Conservation (phyloP, 2,113 vertebrate species). For the Monopterus albus region DNA sequence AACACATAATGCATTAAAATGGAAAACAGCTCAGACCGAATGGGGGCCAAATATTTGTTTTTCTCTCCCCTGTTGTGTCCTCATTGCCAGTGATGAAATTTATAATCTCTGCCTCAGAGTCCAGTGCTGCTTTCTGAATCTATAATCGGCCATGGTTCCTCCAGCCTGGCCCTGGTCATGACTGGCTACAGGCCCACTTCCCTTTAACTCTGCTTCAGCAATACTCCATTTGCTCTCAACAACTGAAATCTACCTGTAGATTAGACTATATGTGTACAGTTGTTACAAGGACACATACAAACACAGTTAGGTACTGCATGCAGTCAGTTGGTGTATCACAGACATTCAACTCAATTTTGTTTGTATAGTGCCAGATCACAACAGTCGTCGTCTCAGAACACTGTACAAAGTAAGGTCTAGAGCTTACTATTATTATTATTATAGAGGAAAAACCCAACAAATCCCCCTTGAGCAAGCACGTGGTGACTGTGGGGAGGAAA, state of each 20-base stretch:
- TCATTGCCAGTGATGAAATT: slow-evolving; percentile 84
- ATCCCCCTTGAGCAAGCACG: too few relatives aligned
- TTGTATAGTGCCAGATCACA: too few relatives aligned
- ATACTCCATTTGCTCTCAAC: slow-evolving; percentile 31
- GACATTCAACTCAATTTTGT: too few relatives aligned
- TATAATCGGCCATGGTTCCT: slow-evolving; percentile 72
- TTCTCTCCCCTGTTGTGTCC: slow-evolving; percentile 82
- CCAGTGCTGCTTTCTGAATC: slow-evolving; percentile 76
- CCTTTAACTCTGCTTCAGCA: slow-evolving; percentile 41
- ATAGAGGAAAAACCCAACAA: too few relatives aligned
- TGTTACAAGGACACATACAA: slow-evolving; percentile 47
- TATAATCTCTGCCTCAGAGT: slow-evolving; percentile 82
- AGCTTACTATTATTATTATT: too few relatives aligned
- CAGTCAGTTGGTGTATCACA: slow-evolving; percentile 11
- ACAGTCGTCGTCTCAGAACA: too few relatives aligned
- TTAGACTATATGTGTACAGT: slow-evolving; percentile 38
- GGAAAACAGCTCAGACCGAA: slow-evolving; percentile 82
- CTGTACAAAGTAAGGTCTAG: too few relatives aligned
- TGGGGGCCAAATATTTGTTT: slow-evolving; percentile 84
- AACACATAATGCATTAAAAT: slow-evolving; percentile 85
- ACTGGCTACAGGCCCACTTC: slow-evolving; percentile 30
- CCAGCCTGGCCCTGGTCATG: slow-evolving; percentile 44
- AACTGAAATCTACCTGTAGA: slow-evolving; percentile 34
- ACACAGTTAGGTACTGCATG: slow-evolving; percentile 14
- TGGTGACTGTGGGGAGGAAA: too few relatives aligned